phyloP scores from a whole-genome alignment of 92 coral and sea anemone species.

The Isaurus tuberculatus region DNA sequence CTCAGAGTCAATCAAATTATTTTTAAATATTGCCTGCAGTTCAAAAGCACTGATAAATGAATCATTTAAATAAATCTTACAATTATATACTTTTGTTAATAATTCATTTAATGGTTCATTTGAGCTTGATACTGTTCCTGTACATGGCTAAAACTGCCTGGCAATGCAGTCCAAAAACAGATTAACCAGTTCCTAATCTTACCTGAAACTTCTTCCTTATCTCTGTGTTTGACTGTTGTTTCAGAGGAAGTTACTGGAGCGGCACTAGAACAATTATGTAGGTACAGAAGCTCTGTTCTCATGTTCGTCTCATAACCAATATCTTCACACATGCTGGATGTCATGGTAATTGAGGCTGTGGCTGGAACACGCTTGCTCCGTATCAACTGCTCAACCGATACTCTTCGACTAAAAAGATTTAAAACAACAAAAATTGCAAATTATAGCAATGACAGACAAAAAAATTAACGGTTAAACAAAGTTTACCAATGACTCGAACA shows the following conservation, averaged over 20 bases:
- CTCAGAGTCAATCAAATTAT: no score
- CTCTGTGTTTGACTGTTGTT: not conserved
- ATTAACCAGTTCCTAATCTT: not conserved
- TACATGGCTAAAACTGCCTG: no score
- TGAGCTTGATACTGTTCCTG: no score
- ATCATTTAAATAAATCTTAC: no score
- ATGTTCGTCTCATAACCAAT: conserved; percentile 82
- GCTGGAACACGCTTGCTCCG: conserved; percentile 95
- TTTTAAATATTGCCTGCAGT: no score
- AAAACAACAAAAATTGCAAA: not conserved
- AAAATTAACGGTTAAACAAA: not conserved
- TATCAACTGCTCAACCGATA: conserved; percentile 88
- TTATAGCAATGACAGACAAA: not conserved
- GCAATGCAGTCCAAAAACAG: not conserved
- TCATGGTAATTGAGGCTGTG: conserved; percentile 89
- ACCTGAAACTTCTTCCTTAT: conserved; percentile 59
- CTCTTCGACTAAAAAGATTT: conserved; percentile 62
- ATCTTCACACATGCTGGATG: conserved; percentile 81
- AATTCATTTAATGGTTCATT: no score
- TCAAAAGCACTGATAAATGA: no score
- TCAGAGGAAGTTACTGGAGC: not conserved
- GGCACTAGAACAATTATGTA: conserved; percentile 59
- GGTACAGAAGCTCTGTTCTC: conserved; percentile 90
- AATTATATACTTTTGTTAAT: no score
- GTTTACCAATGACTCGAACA: no score